phyloP scores from a whole-genome alignment of 2,888 invertebrate species.

The Mythimna vitellina region DNA sequence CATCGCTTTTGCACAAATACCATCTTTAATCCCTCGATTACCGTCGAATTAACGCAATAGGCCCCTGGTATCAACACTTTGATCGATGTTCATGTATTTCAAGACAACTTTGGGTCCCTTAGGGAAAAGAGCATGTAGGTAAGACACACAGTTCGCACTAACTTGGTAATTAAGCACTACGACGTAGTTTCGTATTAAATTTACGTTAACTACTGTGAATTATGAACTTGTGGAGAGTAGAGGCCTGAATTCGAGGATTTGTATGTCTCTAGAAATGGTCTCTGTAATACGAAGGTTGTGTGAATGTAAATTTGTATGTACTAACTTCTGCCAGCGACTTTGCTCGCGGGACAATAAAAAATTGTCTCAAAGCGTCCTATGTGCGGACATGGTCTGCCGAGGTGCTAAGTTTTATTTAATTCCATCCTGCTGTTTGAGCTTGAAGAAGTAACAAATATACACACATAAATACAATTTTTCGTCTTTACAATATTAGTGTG shows the following conservation, averaged over 20 bases:
- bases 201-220: conserved; percentile 58
- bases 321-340: too few species aligned
- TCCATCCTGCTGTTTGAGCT: too few species aligned
- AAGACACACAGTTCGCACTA: conserved; percentile 37
- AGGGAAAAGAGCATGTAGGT: conserved; percentile 41
- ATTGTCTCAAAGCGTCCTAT: too few species aligned
- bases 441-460: too few species aligned
- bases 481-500: too few species aligned
- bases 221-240: conserved; percentile 47
- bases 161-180: conserved; percentile 45
- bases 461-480: too few species aligned
- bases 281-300: conserved; percentile 25
- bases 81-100: conserved; percentile 47
- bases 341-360: too few species aligned
- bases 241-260: conserved; percentile 43
- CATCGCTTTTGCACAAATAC: conserved; percentile 46
- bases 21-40: conserved; percentile 47
- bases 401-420: too few species aligned
- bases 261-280: conserved; percentile 25
- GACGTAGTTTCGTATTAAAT: conserved; percentile 56
- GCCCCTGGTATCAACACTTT: conserved; percentile 34
- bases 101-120: conserved; percentile 40
- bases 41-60: conserved; percentile 45
- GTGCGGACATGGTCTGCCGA: too few species aligned
- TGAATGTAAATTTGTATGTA: background rate